Conservation (phyloP, 2,888 invertebrate genomes). For the Philereme transversata region DNA sequence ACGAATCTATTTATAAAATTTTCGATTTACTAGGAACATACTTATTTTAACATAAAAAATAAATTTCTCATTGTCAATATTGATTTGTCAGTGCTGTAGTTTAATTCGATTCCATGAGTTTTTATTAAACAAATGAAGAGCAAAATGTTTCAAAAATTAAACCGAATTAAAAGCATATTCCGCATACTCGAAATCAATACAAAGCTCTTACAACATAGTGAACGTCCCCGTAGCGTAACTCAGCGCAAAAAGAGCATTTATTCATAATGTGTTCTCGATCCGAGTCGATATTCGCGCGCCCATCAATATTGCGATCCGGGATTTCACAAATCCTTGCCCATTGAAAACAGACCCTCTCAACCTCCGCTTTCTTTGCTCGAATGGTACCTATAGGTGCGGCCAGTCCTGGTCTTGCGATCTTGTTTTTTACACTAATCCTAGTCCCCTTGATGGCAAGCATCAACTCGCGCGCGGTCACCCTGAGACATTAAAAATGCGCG, state of each 20-base stretch:
- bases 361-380: conserved; percentile 15
- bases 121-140: too few relatives aligned
- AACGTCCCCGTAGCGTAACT: conserved; percentile 16
- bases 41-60: too few relatives aligned
- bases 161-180: neutral
- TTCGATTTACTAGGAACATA: too few relatives aligned
- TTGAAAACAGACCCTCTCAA: conserved; percentile 45
- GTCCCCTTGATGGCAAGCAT: too few relatives aligned
- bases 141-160: too few relatives aligned
- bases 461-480: too few relatives aligned
- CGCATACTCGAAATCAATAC: conserved; percentile 10
- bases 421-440: neutral
- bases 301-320: conserved; percentile 50
- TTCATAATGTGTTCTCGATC: conserved; percentile 41
- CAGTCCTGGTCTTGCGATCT: conserved; percentile 3
- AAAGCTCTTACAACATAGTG: conserved; percentile 14
- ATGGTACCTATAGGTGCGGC: neutral
- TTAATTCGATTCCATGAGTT: too few relatives aligned
- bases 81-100: too few relatives aligned
- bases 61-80: too few relatives aligned
- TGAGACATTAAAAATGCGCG: too few relatives aligned
- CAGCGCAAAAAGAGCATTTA: conserved; percentile 38
- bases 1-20: too few relatives aligned
- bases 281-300: conserved; percentile 36
- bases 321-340: conserved; percentile 51